Conservation (phyloP, 1,140 invertebrate species). For the Zaprionus inermis region DNA sequence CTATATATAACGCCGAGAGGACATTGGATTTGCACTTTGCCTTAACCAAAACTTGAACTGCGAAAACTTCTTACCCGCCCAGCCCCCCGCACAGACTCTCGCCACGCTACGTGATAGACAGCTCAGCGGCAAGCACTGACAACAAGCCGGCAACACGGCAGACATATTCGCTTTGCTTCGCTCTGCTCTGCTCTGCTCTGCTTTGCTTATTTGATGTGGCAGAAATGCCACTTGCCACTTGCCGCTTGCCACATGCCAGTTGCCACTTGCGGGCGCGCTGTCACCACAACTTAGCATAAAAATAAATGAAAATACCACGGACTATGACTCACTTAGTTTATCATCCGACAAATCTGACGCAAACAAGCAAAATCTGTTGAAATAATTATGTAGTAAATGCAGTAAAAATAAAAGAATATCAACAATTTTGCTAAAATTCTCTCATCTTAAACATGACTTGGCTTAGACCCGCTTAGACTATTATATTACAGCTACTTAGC, state of each 20-base stretch:
- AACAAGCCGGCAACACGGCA: slow-evolving; percentile 33
- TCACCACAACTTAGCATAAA: slow-evolving; percentile 19
- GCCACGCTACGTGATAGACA: slow-evolving; percentile 47
- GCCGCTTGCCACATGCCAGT: slow-evolving; percentile 14
- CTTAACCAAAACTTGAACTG: slow-evolving; percentile 19
- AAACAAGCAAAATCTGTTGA: slow-evolving; percentile 1
- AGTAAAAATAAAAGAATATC: neutral
- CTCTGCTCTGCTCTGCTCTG: no score
- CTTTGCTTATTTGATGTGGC: slow-evolving; percentile 6
- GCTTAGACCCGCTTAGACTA: slow-evolving; percentile 14
- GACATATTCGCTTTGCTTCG: neutral
- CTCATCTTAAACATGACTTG: neutral
- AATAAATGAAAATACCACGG: slow-evolving; percentile 2
- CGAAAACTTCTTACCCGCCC: neutral
- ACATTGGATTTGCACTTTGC: slow-evolving; percentile 33
- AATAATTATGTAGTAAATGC: neutral
- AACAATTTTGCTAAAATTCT: neutral
- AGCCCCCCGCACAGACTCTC: neutral
- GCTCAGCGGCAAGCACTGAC: slow-evolving; percentile 47
- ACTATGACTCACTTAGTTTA: slow-evolving; percentile 7
- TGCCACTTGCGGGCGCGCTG: slow-evolving; percentile 14
- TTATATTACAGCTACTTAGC: slow-evolving; percentile 27
- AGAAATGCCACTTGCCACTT: slow-evolving; percentile 25
- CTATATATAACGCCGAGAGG: slow-evolving; percentile 11
- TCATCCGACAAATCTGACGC: slow-evolving; percentile 7